Evolutionary conservation across 2,797 vertebrate genomes (phyloP), one percentile per base, ranked within the genome.

Genomic region (Hipposideros larvatus): DNA sequence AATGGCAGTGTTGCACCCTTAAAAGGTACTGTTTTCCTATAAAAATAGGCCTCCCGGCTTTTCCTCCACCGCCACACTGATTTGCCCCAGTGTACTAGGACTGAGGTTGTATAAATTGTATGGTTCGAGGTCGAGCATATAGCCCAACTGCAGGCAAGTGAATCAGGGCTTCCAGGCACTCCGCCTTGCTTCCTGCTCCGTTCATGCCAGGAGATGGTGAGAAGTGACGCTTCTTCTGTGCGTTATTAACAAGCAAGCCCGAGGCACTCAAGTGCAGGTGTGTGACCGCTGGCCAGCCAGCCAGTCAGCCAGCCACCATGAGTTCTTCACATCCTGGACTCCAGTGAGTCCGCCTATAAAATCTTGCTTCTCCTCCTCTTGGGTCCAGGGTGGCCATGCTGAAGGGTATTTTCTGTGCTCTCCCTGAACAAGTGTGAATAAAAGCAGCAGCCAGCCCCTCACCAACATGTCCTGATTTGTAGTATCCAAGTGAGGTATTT

Each of bases 401-500:
- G 96, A 98, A 97, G 98, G 97, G 87, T 97, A 53, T 5, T 95
- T 98, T 98, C 97, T 98, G 96, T 98, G 97, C 98, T 98, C 97
- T 99, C 98, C 98, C 98, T 99, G 98, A 99, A 99, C 97, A 86
- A 98, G 97, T 97, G 95, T 98, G 98, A 98, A 98, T 98, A 98
- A 98, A 98, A 98, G 98, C 97, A 98, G 98, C 98, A 97, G 97
- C 97, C 98, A 98, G 97, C 93, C 98, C 98, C 98, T 98, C 97
- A 98, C 98, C 97, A 98, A 98, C 96, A 96, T 96, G 96, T 98
- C 98, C 98, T 98, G 98, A 98, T 98, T 98, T 97, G 98, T 98
- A 97, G 98, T 98, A 98, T 98, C 98, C 98, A 98, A 98, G 98
- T 98, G 99, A 99, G 99, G 99, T 99, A 99, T 99, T 98, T 98